Evolutionary conservation across 2,888 invertebrate species (phyloP).

Genomic region (Rhodophaea formosa): DNA sequence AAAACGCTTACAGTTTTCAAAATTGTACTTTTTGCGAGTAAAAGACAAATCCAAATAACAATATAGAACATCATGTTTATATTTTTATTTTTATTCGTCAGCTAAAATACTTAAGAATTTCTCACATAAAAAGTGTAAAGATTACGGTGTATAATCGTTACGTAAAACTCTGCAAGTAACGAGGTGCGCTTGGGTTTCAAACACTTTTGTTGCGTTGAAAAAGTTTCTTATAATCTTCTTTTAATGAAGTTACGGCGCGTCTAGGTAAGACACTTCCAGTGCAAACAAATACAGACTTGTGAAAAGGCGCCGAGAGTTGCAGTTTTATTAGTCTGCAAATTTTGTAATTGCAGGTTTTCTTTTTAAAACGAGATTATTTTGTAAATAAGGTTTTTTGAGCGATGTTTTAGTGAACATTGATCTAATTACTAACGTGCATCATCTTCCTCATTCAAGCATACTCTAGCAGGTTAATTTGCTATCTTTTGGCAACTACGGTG

Average conservation of each 20-base stretch:
- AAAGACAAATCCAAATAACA: no score
- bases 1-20: no score
- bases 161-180: not conserved
- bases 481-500: no score
- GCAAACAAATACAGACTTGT: conserved; percentile 43
- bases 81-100: not conserved
- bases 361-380: no score
- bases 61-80: not conserved
- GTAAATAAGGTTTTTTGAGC: no score
- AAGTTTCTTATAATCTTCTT: conserved; percentile 16
- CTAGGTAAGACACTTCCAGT: conserved; percentile 50
- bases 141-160: not conserved
- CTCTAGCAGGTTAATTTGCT: no score
- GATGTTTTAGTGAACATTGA: no score
- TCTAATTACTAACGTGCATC: no score
- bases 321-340: conserved; percentile 1
- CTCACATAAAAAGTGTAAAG: not conserved
- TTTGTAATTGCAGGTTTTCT: not conserved
- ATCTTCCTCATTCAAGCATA: no score
- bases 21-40: no score
- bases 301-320: conserved; percentile 24
- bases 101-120: not conserved
- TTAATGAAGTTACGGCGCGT: conserved; percentile 41
- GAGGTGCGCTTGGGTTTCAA: conserved; percentile 35
- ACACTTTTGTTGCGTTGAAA: conserved; percentile 47